Evolutionary conservation across 2,888 invertebrate species (phyloP).

Genomic region (Noctua comes): DNA sequence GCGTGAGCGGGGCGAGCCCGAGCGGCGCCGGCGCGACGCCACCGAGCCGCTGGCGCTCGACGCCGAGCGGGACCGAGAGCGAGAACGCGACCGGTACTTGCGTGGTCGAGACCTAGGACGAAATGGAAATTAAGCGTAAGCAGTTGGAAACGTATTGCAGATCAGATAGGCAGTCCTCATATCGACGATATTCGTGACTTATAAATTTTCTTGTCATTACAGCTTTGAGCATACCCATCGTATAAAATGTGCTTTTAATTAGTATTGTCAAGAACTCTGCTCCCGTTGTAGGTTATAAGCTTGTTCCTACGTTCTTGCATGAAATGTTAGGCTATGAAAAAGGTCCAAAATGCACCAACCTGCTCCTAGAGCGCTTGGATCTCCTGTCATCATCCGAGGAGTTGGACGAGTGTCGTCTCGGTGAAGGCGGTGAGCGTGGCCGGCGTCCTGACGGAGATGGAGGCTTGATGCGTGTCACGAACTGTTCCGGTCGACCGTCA

Average conservation of each 20-base stretch:
- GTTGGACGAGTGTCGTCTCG: slow-evolving; percentile 86
- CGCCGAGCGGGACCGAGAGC: slow-evolving; percentile 90
- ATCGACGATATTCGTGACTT: not conserved
- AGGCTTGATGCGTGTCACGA: slow-evolving; percentile 87
- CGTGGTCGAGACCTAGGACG: slow-evolving; percentile 90
- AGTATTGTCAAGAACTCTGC: slow-evolving; percentile 37
- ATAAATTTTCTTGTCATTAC: not conserved
- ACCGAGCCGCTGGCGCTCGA: slow-evolving; percentile 85
- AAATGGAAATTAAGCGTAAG: not conserved
- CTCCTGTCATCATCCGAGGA: slow-evolving; percentile 83
- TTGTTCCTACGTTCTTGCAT: not conserved
- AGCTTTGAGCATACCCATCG: slow-evolving; percentile 16
- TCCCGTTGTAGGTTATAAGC: slow-evolving; percentile 29
- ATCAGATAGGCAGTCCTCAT: not conserved
- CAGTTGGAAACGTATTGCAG: not conserved
- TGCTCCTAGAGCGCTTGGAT: slow-evolving; percentile 84
- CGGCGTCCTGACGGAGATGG: slow-evolving; percentile 82
- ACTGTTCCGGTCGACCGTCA: slow-evolving; percentile 88
- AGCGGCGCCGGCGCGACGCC: slow-evolving; percentile 81
- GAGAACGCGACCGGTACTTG: slow-evolving; percentile 92
- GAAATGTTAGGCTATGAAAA: slow-evolving; percentile 3
- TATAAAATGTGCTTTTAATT: slow-evolving; percentile 11
- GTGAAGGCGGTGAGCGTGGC: slow-evolving; percentile 86
- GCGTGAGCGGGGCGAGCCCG: slow-evolving; percentile 87
- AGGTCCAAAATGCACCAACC: slow-evolving; percentile 70